A percentile compares a stretch with the other conserved stretches of the same genome.
These are phyloP conservation scores for Andricus grossulariae DNA, from an alignment of 1,140 invertebrate species.

Conservation along the genomic window DNA sequence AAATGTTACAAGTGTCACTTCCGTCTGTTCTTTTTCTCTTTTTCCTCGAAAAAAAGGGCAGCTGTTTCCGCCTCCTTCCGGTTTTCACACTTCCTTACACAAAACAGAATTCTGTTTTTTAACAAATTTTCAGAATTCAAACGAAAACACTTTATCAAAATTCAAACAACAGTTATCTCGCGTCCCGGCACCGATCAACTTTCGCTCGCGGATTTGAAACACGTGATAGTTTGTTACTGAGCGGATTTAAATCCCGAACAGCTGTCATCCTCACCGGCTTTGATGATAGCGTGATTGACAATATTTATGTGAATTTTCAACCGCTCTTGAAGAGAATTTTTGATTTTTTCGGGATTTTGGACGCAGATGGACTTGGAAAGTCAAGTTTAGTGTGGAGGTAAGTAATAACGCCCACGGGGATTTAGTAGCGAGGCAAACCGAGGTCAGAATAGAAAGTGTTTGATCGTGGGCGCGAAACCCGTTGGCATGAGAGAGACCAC, in stretches of 20 bases:
- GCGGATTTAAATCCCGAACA: slow-evolving; percentile 17
- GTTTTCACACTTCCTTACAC: too few species aligned
- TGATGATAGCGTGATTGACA: neutral
- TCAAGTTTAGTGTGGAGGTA: neutral
- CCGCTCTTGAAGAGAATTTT: neutral
- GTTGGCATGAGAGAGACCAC: slow-evolving; percentile 6
- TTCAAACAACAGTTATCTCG: slow-evolving; percentile 20
- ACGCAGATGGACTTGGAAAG: neutral
- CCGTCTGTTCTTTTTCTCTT: neutral
- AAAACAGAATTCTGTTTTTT: too few species aligned
- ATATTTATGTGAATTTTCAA: neutral
- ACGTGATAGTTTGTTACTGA: neutral
- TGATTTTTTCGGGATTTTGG: neutral
- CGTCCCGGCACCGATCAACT: slow-evolving; percentile 17
- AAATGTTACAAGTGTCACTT: neutral
- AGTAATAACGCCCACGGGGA: neutral
- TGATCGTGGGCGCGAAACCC: slow-evolving; percentile 27
- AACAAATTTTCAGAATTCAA: too few species aligned
- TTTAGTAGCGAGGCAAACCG: slow-evolving; percentile 35
- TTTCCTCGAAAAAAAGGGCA: neutral
- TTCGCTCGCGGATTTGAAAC: slow-evolving; percentile 20
- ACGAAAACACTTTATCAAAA: neutral
- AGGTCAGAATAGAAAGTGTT: slow-evolving; percentile 68
- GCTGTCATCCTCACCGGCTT: slow-evolving; percentile 4
- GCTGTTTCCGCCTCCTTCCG: too few species aligned